phyloP scores from a whole-genome alignment of 2,113 vertebrate genomes.

The Rutilus rutilus region DNA sequence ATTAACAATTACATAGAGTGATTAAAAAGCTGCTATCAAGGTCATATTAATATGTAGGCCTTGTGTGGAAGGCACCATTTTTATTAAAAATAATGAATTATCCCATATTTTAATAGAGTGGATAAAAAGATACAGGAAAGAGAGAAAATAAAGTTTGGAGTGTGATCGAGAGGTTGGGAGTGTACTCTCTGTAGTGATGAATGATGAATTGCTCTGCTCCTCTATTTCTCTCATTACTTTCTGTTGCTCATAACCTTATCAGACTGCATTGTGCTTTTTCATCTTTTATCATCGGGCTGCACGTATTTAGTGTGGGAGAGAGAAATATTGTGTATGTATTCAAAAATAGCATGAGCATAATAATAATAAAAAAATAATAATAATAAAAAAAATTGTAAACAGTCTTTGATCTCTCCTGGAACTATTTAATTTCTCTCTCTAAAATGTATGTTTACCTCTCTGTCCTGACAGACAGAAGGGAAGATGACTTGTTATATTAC shows the following conservation, averaged over 20 bases:
- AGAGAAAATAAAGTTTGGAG: background rate
- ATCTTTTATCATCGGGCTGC: conserved; percentile 10
- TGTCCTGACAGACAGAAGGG: conserved; percentile 4
- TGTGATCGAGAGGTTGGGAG: conserved; percentile 3
- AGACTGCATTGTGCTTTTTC: conserved; percentile 16
- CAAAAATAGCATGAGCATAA: background rate
- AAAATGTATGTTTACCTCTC: background rate
- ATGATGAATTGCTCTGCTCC: conserved; percentile 21
- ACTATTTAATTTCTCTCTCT: background rate
- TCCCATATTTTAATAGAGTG: conserved; percentile 8
- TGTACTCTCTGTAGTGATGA: conserved; percentile 28
- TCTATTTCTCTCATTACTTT: conserved; percentile 41
- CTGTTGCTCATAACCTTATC: conserved; percentile 36
- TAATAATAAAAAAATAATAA: background rate
- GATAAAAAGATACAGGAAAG: background rate
- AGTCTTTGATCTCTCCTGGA: background rate
- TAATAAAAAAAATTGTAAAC: background rate
- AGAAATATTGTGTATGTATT: conserved; percentile 13
- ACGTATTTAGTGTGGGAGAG: conserved; percentile 16
- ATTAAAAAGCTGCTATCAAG: conserved; percentile 45
- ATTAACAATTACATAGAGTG: conserved; percentile 51
- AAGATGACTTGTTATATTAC: conserved; percentile 17
- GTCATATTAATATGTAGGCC: conserved; percentile 42
- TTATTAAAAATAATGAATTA: conserved; percentile 54
- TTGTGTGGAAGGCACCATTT: background rate